Conservation (phyloP, 2,888 invertebrate genomes). For the Oscheius sp. region DNA sequence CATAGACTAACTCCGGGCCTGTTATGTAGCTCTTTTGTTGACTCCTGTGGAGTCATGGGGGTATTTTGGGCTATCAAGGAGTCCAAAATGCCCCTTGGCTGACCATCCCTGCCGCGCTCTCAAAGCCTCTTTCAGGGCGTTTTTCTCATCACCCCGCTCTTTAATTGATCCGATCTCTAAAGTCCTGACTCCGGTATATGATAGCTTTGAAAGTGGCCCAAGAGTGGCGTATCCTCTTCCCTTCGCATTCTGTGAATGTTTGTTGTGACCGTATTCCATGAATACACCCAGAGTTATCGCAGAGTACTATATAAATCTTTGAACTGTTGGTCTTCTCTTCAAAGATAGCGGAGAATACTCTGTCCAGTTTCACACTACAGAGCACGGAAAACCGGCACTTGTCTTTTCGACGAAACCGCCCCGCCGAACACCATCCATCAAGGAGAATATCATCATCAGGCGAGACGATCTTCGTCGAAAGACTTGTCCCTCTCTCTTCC, state of each 20-base stretch:
- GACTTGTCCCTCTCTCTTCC: no score
- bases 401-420: conserved; percentile 11
- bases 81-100: conserved; percentile 3
- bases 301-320: conserved; percentile 19
- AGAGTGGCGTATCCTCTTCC: background rate
- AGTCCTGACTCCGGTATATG: conserved; percentile 7
- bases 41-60: conserved; percentile 21
- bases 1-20: conserved; percentile 6
- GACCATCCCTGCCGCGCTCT: conserved; percentile 4
- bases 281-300: conserved; percentile 27
- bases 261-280: conserved; percentile 32
- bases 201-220: conserved; percentile 53
- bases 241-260: conserved; percentile 27
- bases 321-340: background rate
- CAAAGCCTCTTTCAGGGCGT: conserved; percentile 21
- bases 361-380: conserved; percentile 15
- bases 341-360: background rate
- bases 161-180: conserved; percentile 21
- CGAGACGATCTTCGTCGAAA: no score
- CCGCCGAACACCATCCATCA: conserved; percentile 17
- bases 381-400: conserved; percentile 2
- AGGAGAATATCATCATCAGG: background rate
- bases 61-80: background rate
- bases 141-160: conserved; percentile 7
- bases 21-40: background rate